Percentiles rank a stretch among this genome's conserved stretches.
phyloP scores from a whole-genome alignment of 2,888 invertebrate genomes.

The Hypomecis punctinalis region DNA sequence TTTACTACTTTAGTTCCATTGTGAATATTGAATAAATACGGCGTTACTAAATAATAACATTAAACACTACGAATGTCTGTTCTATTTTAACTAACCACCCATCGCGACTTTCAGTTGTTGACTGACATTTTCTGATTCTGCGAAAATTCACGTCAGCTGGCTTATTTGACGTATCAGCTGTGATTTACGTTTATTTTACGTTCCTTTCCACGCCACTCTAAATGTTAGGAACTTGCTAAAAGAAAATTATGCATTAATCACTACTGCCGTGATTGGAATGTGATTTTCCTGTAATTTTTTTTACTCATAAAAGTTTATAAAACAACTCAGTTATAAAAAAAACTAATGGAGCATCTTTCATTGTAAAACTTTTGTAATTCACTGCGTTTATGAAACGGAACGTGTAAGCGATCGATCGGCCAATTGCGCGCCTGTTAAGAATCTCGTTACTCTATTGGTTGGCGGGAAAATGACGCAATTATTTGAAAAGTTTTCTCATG shows the following conservation, averaged over 20 bases:
- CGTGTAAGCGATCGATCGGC: neutral
- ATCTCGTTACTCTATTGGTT: conserved; percentile 7
- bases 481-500: conserved; percentile 5
- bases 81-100: conserved; percentile 48
- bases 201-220: conserved; percentile 14
- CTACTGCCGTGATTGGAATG: too few species aligned
- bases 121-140: conserved; percentile 49
- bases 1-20: conserved; percentile 72
- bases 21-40: conserved; percentile 56
- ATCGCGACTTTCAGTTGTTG: conserved; percentile 53
- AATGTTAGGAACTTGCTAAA: neutral
- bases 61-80: conserved; percentile 23
- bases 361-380: too few species aligned
- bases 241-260: too few species aligned
- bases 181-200: conserved; percentile 16
- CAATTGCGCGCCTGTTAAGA: neutral
- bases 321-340: too few species aligned
- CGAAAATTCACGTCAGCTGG: neutral
- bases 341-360: too few species aligned
- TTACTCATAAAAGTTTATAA: too few species aligned
- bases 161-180: conserved; percentile 8
- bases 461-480: conserved; percentile 13
- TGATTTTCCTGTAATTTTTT: too few species aligned
- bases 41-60: conserved; percentile 40
- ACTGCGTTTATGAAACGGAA: conserved; percentile 1